Percentiles rank a stretch among this genome's conserved stretches.
These are phyloP conservation scores for Moxostoma hubbsi DNA, from an alignment of 2,797 vertebrate species.

Conservation along the genomic window DNA sequence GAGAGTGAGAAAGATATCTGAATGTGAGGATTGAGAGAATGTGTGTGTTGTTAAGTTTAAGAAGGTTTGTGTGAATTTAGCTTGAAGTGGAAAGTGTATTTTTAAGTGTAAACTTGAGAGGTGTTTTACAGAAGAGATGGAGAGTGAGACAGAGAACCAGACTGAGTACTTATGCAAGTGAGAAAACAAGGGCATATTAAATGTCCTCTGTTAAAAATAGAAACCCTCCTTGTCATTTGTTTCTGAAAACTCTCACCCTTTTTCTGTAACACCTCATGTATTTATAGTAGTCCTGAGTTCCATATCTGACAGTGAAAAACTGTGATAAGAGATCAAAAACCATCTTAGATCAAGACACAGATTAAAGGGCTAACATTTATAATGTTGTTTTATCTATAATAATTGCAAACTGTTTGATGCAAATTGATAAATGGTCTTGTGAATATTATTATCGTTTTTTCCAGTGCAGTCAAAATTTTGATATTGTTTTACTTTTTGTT, in stretches of 20 bases:
- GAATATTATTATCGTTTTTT: conserved; percentile 6
- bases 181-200: conserved; percentile 24
- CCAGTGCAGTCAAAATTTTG: conserved; percentile 8
- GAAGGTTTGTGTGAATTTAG: conserved; percentile 17
- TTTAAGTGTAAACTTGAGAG: conserved; percentile 26
- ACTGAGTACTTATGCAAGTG: conserved; percentile 20
- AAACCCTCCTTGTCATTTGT: conserved; percentile 31
- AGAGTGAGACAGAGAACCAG: not conserved
- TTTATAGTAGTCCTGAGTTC: conserved; percentile 20
- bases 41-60: conserved; percentile 33
- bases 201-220: conserved; percentile 10
- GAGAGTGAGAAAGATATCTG: conserved; percentile 5
- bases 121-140: too few relatives aligned
- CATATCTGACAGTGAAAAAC: conserved; percentile 18
- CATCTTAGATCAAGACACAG: conserved; percentile 29
- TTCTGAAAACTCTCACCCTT: conserved; percentile 9
- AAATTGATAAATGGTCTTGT: conserved; percentile 5
- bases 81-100: conserved; percentile 28
- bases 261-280: conserved; percentile 10
- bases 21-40: conserved; percentile 16
- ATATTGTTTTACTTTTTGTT: conserved; percentile 29
- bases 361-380: not conserved
- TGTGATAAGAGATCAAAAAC: conserved; percentile 18
- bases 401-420: not conserved
- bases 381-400: conserved; percentile 28